Base-by-base conservation (phyloP, 2,113 vertebrate species). In the Ariopsis seemanni region DNA sequence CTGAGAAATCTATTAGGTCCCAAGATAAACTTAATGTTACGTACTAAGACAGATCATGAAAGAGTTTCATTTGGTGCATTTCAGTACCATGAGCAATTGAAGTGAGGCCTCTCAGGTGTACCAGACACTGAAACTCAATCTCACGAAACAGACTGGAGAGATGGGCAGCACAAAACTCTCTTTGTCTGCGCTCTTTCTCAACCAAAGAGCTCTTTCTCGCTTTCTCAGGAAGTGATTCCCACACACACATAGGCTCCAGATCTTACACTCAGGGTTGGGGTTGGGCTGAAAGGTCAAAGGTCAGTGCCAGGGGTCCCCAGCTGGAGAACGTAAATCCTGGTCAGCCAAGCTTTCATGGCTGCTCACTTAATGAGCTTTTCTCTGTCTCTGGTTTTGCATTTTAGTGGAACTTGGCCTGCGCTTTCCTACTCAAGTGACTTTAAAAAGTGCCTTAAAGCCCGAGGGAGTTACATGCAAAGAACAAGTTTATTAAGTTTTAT, bases 261-360 rank as follows among this genome's bases (percentile, higher is more conserved):
- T 60, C 82, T 58, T 27, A 11, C n/a, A 14, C 60, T 87, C 80
- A 85, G 53, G 60, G 15, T 63, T 9, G 86, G 42, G 71, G 85
- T 83, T 87, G 78, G 69, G 72, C 82, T 18, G 30, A 57, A 79
- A 86, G 89, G 90, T 89, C 83, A 89, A 69, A 89, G 90, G 85
- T 87, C n/a, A 67, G 81, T 58, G 27, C 42, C 30, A 85, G 62
- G 79, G 90, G 85, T 90, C 83, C 86, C 90, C 90, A 90, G 90
- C 90, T 90, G 90, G 88, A 89, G 85, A 89, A 85, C 79, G 86
- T 90, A 90, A 90, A 90, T 90, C 83, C 52, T 12, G 52, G 50
- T 30, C 90, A 85, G 82, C 84, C 62, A 30, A 58, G 85, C 85
- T 87, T 88, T 88, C 82, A 90, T 52, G 78, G 20, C 34, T 53